phyloP scores from a whole-genome alignment of 2,797 vertebrate genomes.

The Philypnodon macrostomus region DNA sequence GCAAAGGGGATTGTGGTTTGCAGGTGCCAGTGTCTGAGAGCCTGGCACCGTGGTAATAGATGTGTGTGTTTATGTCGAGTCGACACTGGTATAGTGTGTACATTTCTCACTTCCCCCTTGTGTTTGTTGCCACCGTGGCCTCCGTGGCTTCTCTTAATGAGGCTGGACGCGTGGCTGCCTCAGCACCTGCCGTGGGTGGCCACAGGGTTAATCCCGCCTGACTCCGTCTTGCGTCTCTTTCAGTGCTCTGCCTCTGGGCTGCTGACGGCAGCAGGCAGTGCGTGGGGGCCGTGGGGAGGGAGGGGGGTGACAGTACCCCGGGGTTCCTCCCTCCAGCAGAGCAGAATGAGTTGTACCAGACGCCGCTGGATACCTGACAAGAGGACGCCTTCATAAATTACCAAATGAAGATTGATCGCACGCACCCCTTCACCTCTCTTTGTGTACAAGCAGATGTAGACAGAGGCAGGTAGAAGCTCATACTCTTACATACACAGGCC shows the following conservation, averaged over 20 bases:
- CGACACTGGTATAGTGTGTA: slow-evolving; percentile 35
- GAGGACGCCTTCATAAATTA: slow-evolving; percentile 75
- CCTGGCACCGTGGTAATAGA: slow-evolving; percentile 25
- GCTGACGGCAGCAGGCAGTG: slow-evolving; percentile 72
- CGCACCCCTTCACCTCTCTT: slow-evolving; percentile 54
- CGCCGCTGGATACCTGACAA: slow-evolving; percentile 80
- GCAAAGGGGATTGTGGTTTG: neutral
- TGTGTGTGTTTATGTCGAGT: slow-evolving; percentile 47
- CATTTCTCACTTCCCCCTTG: slow-evolving; percentile 37
- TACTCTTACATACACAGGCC: neutral
- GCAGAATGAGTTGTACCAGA: slow-evolving; percentile 78
- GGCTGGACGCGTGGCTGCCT: slow-evolving; percentile 69
- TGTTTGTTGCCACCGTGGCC: slow-evolving; percentile 69
- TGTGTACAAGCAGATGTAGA: slow-evolving; percentile 39
- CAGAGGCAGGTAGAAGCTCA: slow-evolving; percentile 8
- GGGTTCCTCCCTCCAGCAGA: slow-evolving; percentile 67
- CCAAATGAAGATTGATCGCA: slow-evolving; percentile 82
- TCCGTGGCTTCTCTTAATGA: slow-evolving; percentile 72
- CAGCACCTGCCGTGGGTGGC: slow-evolving; percentile 74
- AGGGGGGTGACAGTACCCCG: slow-evolving; percentile 74
- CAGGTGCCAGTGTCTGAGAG: slow-evolving; percentile 31
- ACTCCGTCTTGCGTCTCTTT: slow-evolving; percentile 50
- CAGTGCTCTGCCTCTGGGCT: slow-evolving; percentile 65
- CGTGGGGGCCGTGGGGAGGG: slow-evolving; percentile 48
- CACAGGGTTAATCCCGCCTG: slow-evolving; percentile 74